These are phyloP conservation scores for Apoda limacodes DNA, from an alignment of 2,888 invertebrate genomes.

Conservation along the genomic window DNA sequence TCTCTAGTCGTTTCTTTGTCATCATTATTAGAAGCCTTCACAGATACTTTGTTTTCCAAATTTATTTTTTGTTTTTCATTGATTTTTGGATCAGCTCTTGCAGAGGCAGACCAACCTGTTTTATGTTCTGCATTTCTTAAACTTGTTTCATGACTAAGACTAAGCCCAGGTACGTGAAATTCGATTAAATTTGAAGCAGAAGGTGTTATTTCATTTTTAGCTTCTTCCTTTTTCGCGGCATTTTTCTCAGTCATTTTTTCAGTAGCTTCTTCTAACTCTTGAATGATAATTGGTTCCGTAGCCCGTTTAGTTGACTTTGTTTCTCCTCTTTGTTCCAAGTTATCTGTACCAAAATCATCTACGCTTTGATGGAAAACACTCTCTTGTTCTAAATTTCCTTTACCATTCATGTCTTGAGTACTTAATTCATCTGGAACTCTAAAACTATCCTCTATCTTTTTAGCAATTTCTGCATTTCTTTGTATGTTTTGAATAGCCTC, in stretches of 20 bases:
- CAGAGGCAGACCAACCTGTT: conserved; percentile 18
- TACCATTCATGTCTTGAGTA: conserved; percentile 5
- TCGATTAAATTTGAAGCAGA: no score
- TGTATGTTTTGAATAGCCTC: conserved; percentile 39
- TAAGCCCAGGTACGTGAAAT: no score
- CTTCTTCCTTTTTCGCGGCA: no score
- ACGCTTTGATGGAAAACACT: no score
- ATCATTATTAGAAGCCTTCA: conserved; percentile 2
- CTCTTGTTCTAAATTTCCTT: no score
- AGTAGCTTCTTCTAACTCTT: no score
- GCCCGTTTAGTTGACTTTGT: no score
- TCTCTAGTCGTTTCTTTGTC: not conserved
- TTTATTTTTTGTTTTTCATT: conserved; percentile 20
- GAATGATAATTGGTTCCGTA: no score
- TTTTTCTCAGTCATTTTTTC: no score
- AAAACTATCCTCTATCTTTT: conserved; percentile 48
- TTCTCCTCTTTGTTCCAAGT: no score
- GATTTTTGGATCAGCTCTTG: conserved; percentile 16
- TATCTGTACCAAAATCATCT: no score
- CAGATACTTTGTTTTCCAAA: conserved; percentile 13
- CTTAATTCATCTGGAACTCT: conserved; percentile 22
- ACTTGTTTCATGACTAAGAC: conserved; percentile 5
- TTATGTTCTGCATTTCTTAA: conserved; percentile 10
- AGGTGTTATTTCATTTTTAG: no score
- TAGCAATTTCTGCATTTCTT: conserved; percentile 39